Percentiles rank a stretch among this genome's conserved stretches.
Evolutionary conservation across 1,140 invertebrate species (phyloP).

Genomic region (Brachionus manjavacas): DNA sequence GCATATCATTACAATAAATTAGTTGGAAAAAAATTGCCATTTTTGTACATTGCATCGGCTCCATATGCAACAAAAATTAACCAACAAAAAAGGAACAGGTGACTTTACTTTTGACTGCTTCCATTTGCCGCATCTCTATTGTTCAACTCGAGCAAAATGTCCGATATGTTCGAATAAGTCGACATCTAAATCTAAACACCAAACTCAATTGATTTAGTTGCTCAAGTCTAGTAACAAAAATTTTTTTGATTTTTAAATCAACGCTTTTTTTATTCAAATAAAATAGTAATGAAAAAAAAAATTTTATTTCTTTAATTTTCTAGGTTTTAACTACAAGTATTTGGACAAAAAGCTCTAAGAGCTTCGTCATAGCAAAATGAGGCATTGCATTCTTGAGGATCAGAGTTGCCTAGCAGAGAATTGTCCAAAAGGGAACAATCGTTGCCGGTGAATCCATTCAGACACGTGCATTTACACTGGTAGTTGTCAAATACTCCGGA

Average conservation of each 20-base stretch:
- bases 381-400: not conserved
- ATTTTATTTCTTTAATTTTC: no score
- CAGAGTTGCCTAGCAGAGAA: not conserved
- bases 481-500: not conserved
- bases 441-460: not conserved
- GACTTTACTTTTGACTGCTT: conserved; percentile 22
- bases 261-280: no score
- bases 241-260: no score
- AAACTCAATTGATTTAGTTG: not conserved
- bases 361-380: not conserved
- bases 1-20: no score
- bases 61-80: not conserved
- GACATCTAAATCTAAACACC: not conserved
- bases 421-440: not conserved
- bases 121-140: conserved; percentile 30
- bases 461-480: not conserved
- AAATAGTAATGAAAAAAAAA: no score
- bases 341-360: not conserved
- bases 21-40: no score
- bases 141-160: conserved; percentile 27
- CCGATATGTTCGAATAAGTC: conserved; percentile 22
- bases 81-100: not conserved
- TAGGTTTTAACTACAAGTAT: not conserved
- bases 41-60: no score
- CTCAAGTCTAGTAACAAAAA: no score